Conservation (phyloP, 2,113 vertebrate genomes). For the Bufo bufo region DNA sequence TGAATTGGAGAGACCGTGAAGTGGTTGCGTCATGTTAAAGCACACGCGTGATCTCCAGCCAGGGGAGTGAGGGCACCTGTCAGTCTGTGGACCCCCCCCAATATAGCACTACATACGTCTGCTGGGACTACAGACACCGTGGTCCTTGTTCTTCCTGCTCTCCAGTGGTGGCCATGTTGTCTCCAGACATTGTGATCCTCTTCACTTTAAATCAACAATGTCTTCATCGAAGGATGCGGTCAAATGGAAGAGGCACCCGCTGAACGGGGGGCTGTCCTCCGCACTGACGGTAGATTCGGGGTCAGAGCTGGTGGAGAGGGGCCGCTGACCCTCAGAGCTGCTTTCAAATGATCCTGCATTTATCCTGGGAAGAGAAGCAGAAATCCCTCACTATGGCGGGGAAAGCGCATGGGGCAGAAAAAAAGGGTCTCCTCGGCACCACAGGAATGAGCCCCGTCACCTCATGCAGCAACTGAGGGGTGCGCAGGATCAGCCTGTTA, state of each 20-base stretch:
- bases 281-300: constrained; percentile 68
- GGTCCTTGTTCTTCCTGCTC: not conserved
- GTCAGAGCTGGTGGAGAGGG: constrained; percentile 77
- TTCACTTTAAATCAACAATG: constrained; percentile 92
- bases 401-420: too few species aligned
- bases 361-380: constrained; percentile 78
- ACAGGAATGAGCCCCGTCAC: too few species aligned
- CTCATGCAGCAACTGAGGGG: too few species aligned
- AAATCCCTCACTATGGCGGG: not conserved
- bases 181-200: constrained; percentile 64
- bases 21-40: too few species aligned
- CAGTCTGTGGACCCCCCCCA: too few species aligned
- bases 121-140: too few species aligned
- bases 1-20: too few species aligned
- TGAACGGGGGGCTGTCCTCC: constrained; percentile 76
- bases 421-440: too few species aligned
- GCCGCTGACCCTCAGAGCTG: constrained; percentile 74
- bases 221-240: constrained; percentile 87
- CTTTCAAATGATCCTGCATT: constrained; percentile 78
- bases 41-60: too few species aligned
- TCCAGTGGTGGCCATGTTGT: constrained; percentile 60
- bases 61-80: too few species aligned
- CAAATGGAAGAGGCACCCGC: constrained; percentile 75
- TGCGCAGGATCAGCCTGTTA: too few species aligned
- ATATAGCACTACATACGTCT: too few species aligned